Base-by-base conservation (phyloP, 2,797 vertebrate species). In the Acanthurus leucopareius region DNA sequence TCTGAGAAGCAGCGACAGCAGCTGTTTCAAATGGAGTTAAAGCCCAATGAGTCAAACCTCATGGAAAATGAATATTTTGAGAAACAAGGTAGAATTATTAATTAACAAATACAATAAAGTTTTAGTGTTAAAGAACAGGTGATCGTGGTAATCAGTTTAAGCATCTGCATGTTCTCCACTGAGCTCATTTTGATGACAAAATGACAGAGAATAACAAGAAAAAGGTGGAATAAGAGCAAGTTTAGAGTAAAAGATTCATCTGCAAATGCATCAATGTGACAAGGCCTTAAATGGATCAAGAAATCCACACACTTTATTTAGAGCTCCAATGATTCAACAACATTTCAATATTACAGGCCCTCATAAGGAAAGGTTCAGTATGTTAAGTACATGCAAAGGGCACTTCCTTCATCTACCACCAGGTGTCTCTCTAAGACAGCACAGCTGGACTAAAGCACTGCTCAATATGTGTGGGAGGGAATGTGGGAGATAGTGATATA, bases 381-480 rank as follows among this genome's bases (percentile, higher is more conserved):
- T 32, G 10, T 17, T 47, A 5, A 47, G 14, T 16, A 28, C 11
- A n/a, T 20, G 38, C 66, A 7, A 0, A 0, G 4, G 10, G 3
- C 22, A 61, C 19, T 87, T 65, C 72, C 64, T 22, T 10, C 4
- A 22, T 32, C 54, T 10, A 57, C 88, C 94, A 92, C 76, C 80
- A 93, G 94, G 76, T 85, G 93, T 89, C 91, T 28, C 78, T 80
- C 72, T 56, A 64, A 82, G 79, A 85, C 80, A 68, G 72, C 69
- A 28, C 42, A 49, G 22, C 35, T 2, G 6, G 8, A 17, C 35
- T 10, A 7, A 20, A 32, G 40, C 20, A 17, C 56, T 47, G 22
- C 56, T 68, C 59, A 72, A 57, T 61, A 35, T 73, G 73, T 73
- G 87, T 83, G 85, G 77, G 88, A 69, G 71, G 77, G 59, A 79